Evolutionary conservation across 2,888 invertebrate genomes (phyloP), one percentile per base, ranked within the genome.

Genomic region (Perithous albicinctus): DNA sequence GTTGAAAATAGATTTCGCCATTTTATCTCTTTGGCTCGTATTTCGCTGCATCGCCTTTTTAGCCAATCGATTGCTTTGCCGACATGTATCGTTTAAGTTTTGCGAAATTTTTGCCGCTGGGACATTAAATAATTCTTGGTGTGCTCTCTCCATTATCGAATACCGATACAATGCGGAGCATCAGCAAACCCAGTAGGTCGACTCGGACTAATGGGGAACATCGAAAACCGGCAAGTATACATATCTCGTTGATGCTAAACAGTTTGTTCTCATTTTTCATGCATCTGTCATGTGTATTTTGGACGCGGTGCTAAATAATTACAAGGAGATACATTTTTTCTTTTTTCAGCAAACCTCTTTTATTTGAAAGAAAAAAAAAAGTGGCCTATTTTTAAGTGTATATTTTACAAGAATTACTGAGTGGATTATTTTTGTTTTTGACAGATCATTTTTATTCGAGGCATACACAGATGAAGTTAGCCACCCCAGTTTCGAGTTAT

Each of bases 101-200:
- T 7, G 46, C n/a, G 32, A 32, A 29, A 46, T 10, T 70, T 59
- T 15, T 26, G 38, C 41, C 56, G 38, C 26, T 56, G 29, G 41
- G 15, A 56, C 41, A 56, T 56, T 75, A 43, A 66, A 64, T 66
- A 66, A 73, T 75, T 66, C 43, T 38, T 7, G 29, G 35, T 8
- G 8, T 1, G 43, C 41, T 43, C 26, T 51, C 41, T 43, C 26
- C 23, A 12, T 15, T 75, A 56, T 66, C 74, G 74, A 56, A 66
- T 54, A 26, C 43, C 64, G 41, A 66, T 75, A 18, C 26, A 32
- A 29, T 43, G 41, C 8, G n/a, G n/a, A 46, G 7, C n/a, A 18
- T 6, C 46, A 18, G 46, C 7, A 15, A 18, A 18, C 15, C 15
- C 15, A 46, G 18, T 0, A 18, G 18, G 15, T 46, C 15, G 4